Conservation (phyloP, 2,113 vertebrate species). For the Anhinga rufa region DNA sequence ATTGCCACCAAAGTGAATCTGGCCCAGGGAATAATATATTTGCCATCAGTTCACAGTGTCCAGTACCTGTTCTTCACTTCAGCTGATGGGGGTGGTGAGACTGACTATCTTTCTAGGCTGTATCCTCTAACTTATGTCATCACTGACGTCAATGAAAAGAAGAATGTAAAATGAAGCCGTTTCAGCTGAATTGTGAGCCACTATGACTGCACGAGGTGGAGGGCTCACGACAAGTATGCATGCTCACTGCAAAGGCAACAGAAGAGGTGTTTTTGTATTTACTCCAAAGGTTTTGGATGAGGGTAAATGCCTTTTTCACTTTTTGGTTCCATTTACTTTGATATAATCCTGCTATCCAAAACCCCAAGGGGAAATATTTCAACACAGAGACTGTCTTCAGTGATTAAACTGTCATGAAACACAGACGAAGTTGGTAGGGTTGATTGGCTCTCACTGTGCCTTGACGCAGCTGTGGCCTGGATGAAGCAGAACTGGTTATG, state of each 20-base stretch:
- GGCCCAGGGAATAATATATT: neutral
- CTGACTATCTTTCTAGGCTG: neutral
- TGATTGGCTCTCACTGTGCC: neutral
- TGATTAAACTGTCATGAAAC: conserved; percentile 28
- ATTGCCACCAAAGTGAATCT: neutral
- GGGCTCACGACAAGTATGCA: neutral
- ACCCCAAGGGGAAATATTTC: conserved; percentile 5
- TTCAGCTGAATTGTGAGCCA: neutral
- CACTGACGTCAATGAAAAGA: neutral
- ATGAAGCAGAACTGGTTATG: conserved; percentile 8
- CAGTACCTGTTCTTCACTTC: neutral
- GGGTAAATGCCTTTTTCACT: neutral
- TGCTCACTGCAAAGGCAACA: neutral
- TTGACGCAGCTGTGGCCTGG: conserved; percentile 44
- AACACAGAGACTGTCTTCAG: neutral
- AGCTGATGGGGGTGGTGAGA: neutral
- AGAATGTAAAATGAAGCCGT: neutral
- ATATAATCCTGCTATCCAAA: neutral
- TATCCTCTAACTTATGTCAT: neutral
- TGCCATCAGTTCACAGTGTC: neutral
- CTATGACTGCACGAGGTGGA: neutral
- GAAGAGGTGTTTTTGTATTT: neutral
- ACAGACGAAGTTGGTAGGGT: neutral
- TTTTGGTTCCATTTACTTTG: neutral
- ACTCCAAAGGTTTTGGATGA: neutral